Conservation (phyloP, 2,888 invertebrate genomes). For the Diarsia rubi region DNA sequence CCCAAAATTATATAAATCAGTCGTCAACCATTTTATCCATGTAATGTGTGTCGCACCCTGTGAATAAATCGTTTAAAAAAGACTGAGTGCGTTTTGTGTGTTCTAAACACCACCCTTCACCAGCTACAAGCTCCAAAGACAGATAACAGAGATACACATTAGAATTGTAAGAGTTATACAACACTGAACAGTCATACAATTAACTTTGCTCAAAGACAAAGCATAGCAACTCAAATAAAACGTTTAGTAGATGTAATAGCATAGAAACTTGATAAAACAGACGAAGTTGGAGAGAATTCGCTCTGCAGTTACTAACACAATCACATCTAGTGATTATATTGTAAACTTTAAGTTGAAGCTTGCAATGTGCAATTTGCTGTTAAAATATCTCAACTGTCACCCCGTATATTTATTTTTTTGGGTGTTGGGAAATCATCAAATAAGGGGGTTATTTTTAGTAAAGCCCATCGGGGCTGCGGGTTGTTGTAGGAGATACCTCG, state of each 20-base stretch:
- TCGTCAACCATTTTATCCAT: too few species aligned
- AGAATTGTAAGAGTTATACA: background rate
- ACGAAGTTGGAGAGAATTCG: slow-evolving; percentile 19
- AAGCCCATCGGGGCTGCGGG: too few species aligned
- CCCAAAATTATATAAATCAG: too few species aligned
- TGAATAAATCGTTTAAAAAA: too few species aligned
- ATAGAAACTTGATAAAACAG: slow-evolving; percentile 17
- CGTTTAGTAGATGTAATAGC: slow-evolving; percentile 23
- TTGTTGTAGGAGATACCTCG: too few species aligned
- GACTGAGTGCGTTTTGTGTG: too few species aligned
- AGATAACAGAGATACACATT: background rate
- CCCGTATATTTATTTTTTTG: too few species aligned
- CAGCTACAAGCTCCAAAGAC: too few species aligned
- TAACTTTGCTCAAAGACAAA: slow-evolving; percentile 15
- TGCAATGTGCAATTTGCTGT: background rate
- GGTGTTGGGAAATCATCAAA: too few species aligned
- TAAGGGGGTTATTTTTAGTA: too few species aligned
- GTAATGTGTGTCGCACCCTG: too few species aligned
- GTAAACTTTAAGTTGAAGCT: background rate
- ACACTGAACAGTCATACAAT: slow-evolving; percentile 6
- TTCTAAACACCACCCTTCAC: too few species aligned
- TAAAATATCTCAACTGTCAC: background rate
- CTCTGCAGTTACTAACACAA: slow-evolving; percentile 36
- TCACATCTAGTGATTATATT: slow-evolving; percentile 10
- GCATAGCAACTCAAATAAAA: slow-evolving; percentile 49